Conservation (phyloP, 2,113 vertebrate species). For the Clarias gariepinus region DNA sequence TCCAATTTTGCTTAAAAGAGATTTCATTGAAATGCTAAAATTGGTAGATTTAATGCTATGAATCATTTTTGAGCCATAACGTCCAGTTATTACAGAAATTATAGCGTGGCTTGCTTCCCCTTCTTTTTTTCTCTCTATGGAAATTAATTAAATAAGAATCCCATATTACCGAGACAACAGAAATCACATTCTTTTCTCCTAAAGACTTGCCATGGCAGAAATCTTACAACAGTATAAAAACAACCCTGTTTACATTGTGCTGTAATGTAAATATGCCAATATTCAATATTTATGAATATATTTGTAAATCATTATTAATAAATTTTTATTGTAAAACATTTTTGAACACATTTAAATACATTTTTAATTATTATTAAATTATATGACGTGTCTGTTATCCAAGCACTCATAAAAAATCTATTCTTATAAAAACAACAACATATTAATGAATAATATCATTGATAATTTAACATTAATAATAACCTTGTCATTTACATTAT, state of each 20-base stretch:
- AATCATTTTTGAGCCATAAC: background rate
- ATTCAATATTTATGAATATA: too few species aligned
- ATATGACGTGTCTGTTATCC: background rate
- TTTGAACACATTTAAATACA: background rate
- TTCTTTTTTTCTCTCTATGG: background rate
- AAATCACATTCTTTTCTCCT: background rate
- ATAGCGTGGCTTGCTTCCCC: background rate
- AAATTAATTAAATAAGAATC: background rate
- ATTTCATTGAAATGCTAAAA: too few species aligned
- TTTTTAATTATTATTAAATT: background rate
- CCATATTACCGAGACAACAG: background rate
- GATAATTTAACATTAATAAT: background rate
- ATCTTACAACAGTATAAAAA: background rate
- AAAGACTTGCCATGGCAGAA: background rate
- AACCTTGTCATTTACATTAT: background rate
- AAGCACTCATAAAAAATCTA: background rate
- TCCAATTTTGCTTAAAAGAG: too few species aligned
- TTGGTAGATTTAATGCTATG: background rate
- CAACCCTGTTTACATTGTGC: background rate
- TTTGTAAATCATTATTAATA: background rate
- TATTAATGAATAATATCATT: background rate
- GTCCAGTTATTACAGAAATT: background rate
- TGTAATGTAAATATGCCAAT: background rate
- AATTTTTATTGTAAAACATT: background rate
- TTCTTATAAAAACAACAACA: background rate